Evolutionary conservation across 2,888 invertebrate species (phyloP), one percentile per base, ranked within the genome.

Genomic region (Cephonodes hylas): DNA sequence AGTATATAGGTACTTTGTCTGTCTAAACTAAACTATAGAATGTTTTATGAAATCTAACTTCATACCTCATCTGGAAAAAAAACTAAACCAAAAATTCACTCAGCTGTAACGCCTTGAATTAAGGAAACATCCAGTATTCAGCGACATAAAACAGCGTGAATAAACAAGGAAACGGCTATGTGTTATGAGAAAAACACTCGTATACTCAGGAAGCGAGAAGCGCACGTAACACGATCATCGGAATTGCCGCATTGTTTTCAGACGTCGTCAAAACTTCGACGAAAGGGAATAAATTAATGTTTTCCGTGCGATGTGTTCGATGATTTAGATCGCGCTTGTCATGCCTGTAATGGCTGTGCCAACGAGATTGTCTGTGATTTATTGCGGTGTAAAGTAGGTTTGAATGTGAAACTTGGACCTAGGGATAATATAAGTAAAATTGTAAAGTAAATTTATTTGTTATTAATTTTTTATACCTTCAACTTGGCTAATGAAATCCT

Each of bases 131-230:
- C n/a, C n/a, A n/a, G n/a, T n/a, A n/a, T n/a, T n/a, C n/a, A n/a
- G n/a, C n/a, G n/a, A n/a, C n/a, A n/a, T n/a, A n/a, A n/a, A n/a
- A n/a, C 46, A 65, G 63, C 64, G 64, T 61, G 69, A 66, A 66
- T 64, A 64, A n/a, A 69, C 68, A 60, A 76, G 81, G 80, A 83
- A 84, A 78, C 71, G 67, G 65, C 65, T 59, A 61, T 64, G 42
- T 66, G 73, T 75, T 79, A 72, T 79, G 79, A 76, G 81, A 84
- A 84, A 81, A 81, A 75, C 66, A 58, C 44, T 60, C 56, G 60
- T 63, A 65, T 74, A 75, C 83, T 79, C 82, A 79, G 83, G 83
- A 84, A 84, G 78, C 74, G 70, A 62, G 65, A 65, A 60, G 42
- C 58, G 60, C 63, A 58, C 64, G 57, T 61, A 42, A 60, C 58